These are phyloP conservation scores for Lampris incognitus DNA, from an alignment of 2,113 vertebrate genomes.

Conservation along the genomic window DNA sequence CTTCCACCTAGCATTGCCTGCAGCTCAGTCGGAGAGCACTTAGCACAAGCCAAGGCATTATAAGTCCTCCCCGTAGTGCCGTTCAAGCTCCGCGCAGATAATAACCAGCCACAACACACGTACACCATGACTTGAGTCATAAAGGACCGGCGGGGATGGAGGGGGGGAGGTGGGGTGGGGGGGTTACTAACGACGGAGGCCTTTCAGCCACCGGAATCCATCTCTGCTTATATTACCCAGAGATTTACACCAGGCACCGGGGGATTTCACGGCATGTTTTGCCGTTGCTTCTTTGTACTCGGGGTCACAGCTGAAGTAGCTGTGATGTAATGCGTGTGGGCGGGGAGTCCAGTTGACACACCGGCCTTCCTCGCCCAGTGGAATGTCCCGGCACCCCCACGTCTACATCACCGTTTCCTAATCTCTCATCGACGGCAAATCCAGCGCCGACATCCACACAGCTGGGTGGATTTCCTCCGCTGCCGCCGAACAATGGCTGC, in stretches of 20 bases:
- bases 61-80: background rate
- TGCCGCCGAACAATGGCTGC: conserved; percentile 48
- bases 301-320: background rate
- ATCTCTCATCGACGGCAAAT: conserved; percentile 46
- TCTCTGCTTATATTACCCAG: background rate
- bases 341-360: background rate
- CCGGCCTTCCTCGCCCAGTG: background rate
- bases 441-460: conserved; percentile 38
- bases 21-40: background rate
- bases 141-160: too few species aligned
- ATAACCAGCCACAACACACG: conserved; percentile 4
- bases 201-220: too few species aligned
- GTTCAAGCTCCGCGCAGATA: conserved; percentile 15
- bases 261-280: background rate
- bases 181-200: too few species aligned
- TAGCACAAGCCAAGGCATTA: conserved; percentile 6
- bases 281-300: too few species aligned
- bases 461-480: conserved; percentile 52
- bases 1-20: conserved; percentile 29
- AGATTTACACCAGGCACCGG: background rate
- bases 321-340: background rate
- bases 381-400: background rate
- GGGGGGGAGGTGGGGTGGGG: too few species aligned
- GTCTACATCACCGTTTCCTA: conserved; percentile 5
- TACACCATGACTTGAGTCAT: too few species aligned